These are phyloP conservation scores for Coreius guichenoti DNA, from an alignment of 2,797 vertebrate species.

Conservation along the genomic window DNA sequence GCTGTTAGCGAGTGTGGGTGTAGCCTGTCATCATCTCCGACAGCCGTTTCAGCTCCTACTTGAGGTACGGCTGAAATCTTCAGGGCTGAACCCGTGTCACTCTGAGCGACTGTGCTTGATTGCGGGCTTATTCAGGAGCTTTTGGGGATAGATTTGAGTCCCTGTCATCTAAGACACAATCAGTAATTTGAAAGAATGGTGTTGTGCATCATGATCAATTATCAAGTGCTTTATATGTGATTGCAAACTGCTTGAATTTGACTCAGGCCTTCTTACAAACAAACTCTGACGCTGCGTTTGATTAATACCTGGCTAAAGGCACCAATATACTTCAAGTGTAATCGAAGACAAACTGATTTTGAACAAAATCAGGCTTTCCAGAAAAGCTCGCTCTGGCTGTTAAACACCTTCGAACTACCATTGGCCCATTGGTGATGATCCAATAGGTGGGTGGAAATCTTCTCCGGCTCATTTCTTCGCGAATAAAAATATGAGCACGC, in stretches of 20 bases:
- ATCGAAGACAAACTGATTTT: neutral
- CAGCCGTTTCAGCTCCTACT: slow-evolving; percentile 60
- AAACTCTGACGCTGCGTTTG: neutral
- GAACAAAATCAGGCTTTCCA: neutral
- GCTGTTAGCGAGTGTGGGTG: slow-evolving; percentile 61
- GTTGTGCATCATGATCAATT: neutral
- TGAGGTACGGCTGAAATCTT: slow-evolving; percentile 54
- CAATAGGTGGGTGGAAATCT: neutral
- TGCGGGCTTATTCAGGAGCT: slow-evolving; percentile 39
- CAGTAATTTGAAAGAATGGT: neutral
- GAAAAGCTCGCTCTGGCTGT: too few species aligned
- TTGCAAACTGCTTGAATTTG: neutral
- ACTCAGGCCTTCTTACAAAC: neutral
- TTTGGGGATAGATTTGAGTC: neutral
- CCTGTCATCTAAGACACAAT: slow-evolving; percentile 1
- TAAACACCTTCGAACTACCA: neutral
- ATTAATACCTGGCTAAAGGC: neutral
- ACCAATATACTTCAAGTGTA: neutral
- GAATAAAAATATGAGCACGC: too few species aligned
- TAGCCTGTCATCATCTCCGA: slow-evolving; percentile 63
- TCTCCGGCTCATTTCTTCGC: too few species aligned
- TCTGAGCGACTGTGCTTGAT: slow-evolving; percentile 57
- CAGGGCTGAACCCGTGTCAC: slow-evolving; percentile 51
- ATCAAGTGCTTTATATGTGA: neutral
- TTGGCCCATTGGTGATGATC: neutral